Conservation (phyloP, 2,797 vertebrate species). For the Acrossocheilus fasciatus region DNA sequence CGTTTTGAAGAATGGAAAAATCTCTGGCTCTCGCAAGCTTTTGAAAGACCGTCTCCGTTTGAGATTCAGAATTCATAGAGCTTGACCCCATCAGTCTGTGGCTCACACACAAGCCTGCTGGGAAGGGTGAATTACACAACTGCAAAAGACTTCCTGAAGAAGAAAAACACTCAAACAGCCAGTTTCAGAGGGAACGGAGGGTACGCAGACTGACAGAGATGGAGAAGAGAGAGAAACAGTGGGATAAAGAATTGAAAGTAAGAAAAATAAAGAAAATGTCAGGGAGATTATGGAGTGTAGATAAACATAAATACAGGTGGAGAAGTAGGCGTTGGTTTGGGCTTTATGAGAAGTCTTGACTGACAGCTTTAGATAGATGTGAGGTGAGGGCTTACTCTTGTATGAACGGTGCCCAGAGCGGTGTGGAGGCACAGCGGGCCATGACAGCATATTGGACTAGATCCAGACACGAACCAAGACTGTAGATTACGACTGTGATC, state of each 20-base stretch:
- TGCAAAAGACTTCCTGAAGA: slow-evolving; percentile 26
- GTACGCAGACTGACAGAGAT: neutral
- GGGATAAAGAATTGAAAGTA: neutral
- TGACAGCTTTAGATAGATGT: slow-evolving; percentile 53
- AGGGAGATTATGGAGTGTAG: slow-evolving; percentile 8
- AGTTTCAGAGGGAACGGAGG: neutral
- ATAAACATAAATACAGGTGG: slow-evolving; percentile 36
- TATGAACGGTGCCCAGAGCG: slow-evolving; percentile 38
- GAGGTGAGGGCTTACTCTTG: slow-evolving; percentile 40
- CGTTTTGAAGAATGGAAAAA: slow-evolving; percentile 28
- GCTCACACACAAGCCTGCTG: slow-evolving; percentile 29
- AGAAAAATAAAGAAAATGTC: slow-evolving; percentile 3
- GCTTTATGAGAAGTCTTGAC: slow-evolving; percentile 36
- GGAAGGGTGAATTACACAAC: slow-evolving; percentile 33
- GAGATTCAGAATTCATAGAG: slow-evolving; percentile 28
- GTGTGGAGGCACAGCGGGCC: slow-evolving; percentile 42
- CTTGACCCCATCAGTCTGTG: slow-evolving; percentile 35
- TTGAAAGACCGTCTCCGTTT: slow-evolving; percentile 14
- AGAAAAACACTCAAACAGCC: slow-evolving; percentile 24
- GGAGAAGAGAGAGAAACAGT: neutral
- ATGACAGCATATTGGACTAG: slow-evolving; percentile 59
- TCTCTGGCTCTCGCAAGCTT: neutral
- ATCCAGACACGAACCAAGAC: slow-evolving; percentile 72
- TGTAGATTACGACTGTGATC: slow-evolving; percentile 72
- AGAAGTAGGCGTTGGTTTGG: slow-evolving; percentile 23